Base-by-base conservation (phyloP, 2,888 invertebrate species). In the Venusia cambrica region DNA sequence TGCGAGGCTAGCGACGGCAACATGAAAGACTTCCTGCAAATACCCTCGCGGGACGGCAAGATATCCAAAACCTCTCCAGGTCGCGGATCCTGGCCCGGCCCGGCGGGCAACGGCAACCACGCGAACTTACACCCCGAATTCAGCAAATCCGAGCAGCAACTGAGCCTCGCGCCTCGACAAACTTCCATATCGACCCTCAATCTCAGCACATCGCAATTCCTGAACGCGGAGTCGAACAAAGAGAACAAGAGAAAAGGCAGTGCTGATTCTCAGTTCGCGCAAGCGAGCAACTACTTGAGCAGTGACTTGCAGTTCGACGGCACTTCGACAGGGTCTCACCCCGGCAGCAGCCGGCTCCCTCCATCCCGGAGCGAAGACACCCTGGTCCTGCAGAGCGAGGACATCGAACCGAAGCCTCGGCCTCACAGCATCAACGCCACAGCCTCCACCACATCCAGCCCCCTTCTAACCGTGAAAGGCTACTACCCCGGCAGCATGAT, bases 41-140 rank as follows among this genome's bases (percentile, higher is more conserved):
- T 92, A 46, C 92, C 92, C 1, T 89, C 92, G 0, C 85, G 93
- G 17, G 94, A 94, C 59, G 89, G 90, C 0, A 94, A 94, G 62
- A 89, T 92, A 15, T 91, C 90, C 0, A 94, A 94, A 73, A 92
- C 92, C 1, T 92, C 92, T 7, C 92, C 93, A 0, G 93, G 94
- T 0, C 87, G 95, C 24, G 95, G 95, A 0, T 94, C 94, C 2
- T 96, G 95, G 95, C 95, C 95, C 0, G 95, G 95, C 0, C 95
- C 95, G 0, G 92, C 92, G 20, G 90, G 89, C 0, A 87, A 88
- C 25, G 74, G 89, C 20, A 71, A 87, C 51, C 72, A 88, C 47
- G 65, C 84, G 2, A 89, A 85, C 52, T 62, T 90, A 26, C 89
- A 89, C 33, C 90, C 91, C 1, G 95, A 95, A 57, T 92, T 95